phyloP scores from a whole-genome alignment of 2,797 vertebrate species.

The Oreochromis mossambicus region DNA sequence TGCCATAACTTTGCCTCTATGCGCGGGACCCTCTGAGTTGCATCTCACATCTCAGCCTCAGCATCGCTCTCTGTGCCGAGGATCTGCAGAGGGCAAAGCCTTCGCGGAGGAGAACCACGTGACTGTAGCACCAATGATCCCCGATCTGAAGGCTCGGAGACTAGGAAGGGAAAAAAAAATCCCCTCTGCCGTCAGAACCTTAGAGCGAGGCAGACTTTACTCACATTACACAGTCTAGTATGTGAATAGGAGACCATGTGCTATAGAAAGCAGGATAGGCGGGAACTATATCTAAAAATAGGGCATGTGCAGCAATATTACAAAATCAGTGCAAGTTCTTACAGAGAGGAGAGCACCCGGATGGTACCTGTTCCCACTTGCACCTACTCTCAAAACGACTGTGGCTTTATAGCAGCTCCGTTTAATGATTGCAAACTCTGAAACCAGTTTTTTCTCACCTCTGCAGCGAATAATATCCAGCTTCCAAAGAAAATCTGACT shows the following conservation, averaged over 20 bases:
- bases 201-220: constrained; percentile 20
- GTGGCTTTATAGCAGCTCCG: not conserved
- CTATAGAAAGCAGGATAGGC: not conserved
- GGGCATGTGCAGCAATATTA: not conserved
- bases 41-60: constrained; percentile 48
- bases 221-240: not conserved
- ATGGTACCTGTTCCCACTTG: not conserved
- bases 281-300: not conserved
- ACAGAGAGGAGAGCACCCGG: not conserved
- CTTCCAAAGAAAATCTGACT: not conserved
- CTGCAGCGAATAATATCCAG: not conserved
- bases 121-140: constrained; percentile 46
- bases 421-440: not conserved
- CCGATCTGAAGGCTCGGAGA: not conserved
- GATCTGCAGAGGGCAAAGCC: constrained; percentile 35
- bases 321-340: not conserved
- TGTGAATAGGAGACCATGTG: not conserved
- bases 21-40: constrained; percentile 12
- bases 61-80: constrained; percentile 21
- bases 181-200: constrained; percentile 29
- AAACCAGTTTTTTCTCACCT: not conserved
- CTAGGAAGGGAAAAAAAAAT: not conserved
- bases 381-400: not conserved
- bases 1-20: constrained; percentile 63
- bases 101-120: constrained; percentile 57